Evolutionary conservation across 2,888 invertebrate genomes (phyloP), one percentile per base, ranked within the genome.

Genomic region (Mimachlamys varia): DNA sequence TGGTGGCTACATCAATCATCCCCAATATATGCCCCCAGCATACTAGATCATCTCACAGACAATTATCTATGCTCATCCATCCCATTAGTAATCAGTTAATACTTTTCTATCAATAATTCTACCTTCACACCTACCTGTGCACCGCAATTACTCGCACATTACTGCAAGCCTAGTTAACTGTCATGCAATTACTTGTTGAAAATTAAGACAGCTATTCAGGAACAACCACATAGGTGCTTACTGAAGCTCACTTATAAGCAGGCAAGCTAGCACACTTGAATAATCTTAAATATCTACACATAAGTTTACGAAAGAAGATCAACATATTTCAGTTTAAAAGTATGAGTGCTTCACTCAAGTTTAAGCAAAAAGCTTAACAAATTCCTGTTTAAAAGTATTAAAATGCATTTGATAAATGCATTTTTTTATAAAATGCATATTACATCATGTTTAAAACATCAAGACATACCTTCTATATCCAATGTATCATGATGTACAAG

Each of bases 11-110:
- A 76, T 76, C 76, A 76, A 76, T 76, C 76, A 76, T 27, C 0
- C 76, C 76, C 76, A 76, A 76, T 76, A 76, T 76, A 33, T 76
- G 76, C 76, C 76, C 76, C 27, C 27, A 76, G 76, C 76, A 76
- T 33, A 76, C 76, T 76, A 76, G 33, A 76, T 76, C 76, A 76
- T 76, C 76, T 76, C 76, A 76, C 62, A 76, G 12, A 76, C 76
- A 76, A 76, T 76, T 76, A 76, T 76, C 33, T 33, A 33, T 33
- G 76, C 76, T 76, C 76, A 76, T 76, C 76, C 76, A 76, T 76
- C 76, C 76, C 27, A 76, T 76, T 76, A 33, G 76, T 76, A 76
- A 76, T 76, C 76, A 76, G 33, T 27, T 76, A 76, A 76, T 76
- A 76, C 27, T 27, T 76, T 76, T 76, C 76, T 76, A 76, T 76